Base-by-base conservation (phyloP, 2,797 vertebrate genomes). In the Microctenopoma stevenorrisi region DNA sequence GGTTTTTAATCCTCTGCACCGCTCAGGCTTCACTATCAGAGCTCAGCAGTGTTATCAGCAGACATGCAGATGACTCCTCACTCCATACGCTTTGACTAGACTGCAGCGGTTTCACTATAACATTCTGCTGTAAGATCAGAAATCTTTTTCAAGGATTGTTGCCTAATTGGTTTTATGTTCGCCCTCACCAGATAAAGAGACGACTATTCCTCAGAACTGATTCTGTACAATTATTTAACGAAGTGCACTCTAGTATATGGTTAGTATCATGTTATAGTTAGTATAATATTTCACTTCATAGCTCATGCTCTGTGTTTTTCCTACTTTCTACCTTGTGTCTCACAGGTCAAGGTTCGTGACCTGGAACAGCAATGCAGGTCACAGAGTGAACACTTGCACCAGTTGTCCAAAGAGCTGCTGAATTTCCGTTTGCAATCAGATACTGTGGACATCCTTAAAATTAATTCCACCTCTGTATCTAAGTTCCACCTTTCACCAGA, bases 341-440 rank as follows among this genome's bases (percentile, higher is more conserved):
- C 38, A 33, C 90, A 98, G 97, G 94, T 94, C 90, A 97, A 96
- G 87, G 96, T 97, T 76, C 92, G 89, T 38, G 95, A 96, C 93
- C 93, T 98, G 81, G 96, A 97, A 89, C 94, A 95, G 91, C 95
- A 95, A 95, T 99, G 97, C 86, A 91, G 93, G 83, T 93, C 89
- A 2, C 96, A 97, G 92, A 96, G 94, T 86, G 95, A 98, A 73
- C 95, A 95, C 72, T 96, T 96, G 92, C 90, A 93, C 86, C 94
- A 95, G 84, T 91, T 97, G 86, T 95, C 96, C 11, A 92, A 93
- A 88, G 95, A 97, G 81, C 94, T 98, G 89, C 93, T 97, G 87
- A 91, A 84, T 72, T 95, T 96, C 76, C 92, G 85, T 52, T 92
- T 94, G 91, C 95, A 94, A 70, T 86, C 95, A 0, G 94, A 95